Percentiles rank a stretch among this genome's conserved stretches.
phyloP scores from a whole-genome alignment of 2,888 invertebrate species.

The Chrysolina haemoptera region DNA sequence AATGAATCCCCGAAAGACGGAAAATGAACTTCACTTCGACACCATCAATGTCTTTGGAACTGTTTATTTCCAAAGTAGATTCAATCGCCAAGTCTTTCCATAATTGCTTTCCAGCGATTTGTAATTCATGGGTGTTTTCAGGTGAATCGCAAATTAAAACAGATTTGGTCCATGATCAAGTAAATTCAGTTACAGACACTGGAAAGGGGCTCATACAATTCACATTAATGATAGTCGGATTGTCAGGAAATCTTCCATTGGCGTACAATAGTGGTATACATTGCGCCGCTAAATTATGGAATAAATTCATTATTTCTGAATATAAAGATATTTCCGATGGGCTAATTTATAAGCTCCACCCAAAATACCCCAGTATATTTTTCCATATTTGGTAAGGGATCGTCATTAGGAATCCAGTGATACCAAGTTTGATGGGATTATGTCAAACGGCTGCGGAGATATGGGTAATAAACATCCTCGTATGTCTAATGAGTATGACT shows the following conservation, averaged over 20 bases:
- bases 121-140: conserved; percentile 47
- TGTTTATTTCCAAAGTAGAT: neutral
- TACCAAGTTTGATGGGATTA: no score
- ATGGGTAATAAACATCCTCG: no score
- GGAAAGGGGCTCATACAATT: neutral
- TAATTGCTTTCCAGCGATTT: conserved; percentile 33
- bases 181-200: conserved; percentile 37
- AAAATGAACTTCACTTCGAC: neutral
- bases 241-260: neutral
- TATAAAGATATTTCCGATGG: no score
- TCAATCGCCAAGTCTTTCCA: neutral
- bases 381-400: no score
- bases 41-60: neutral
- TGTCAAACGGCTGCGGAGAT: no score
- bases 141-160: conserved; percentile 43
- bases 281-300: no score
- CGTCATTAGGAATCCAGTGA: no score
- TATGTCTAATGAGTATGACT: no score
- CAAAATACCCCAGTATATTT: no score
- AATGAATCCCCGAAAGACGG: neutral
- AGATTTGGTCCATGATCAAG: conserved; percentile 46
- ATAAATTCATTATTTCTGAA: no score
- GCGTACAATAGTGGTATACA: neutral
- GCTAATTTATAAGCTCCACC: no score
- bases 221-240: neutral